Evolutionary conservation across 1,140 invertebrate genomes (phyloP).

Genomic region (Leptinotarsa lineolata): DNA sequence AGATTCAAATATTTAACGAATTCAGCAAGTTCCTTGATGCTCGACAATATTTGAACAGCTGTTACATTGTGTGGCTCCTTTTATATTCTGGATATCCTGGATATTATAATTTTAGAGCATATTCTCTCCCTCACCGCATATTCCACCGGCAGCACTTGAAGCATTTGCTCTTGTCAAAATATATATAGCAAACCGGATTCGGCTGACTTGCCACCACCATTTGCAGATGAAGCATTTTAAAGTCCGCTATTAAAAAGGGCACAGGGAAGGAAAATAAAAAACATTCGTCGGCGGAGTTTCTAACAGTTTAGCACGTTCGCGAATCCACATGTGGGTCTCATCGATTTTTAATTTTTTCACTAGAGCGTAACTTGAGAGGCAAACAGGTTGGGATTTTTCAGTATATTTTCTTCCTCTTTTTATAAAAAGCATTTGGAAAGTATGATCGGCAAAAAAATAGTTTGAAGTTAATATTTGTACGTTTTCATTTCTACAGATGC

Average conservation of each 20-base stretch:
- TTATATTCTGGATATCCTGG: constrained; percentile 15
- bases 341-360: not conserved
- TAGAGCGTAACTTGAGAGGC: too few species aligned
- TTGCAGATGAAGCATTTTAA: constrained; percentile 21
- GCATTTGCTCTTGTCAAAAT: not conserved
- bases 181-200: constrained; percentile 2
- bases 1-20: constrained; percentile 20
- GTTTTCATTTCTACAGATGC: too few species aligned
- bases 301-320: constrained; percentile 15
- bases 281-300: constrained; percentile 13
- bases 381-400: too few species aligned
- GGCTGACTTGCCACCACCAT: constrained; percentile 4
- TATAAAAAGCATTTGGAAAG: too few species aligned
- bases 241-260: constrained; percentile 17
- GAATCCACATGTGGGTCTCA: not conserved
- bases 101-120: constrained; percentile 17
- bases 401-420: too few species aligned
- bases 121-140: not conserved
- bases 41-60: constrained; percentile 19
- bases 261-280: constrained; percentile 12
- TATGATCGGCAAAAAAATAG: too few species aligned
- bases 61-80: constrained; percentile 20
- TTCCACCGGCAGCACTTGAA: constrained; percentile 1
- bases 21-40: constrained; percentile 5
- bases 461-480: too few species aligned